Base-by-base conservation (phyloP, 2,888 invertebrate genomes). In the Smittia aterrima region DNA sequence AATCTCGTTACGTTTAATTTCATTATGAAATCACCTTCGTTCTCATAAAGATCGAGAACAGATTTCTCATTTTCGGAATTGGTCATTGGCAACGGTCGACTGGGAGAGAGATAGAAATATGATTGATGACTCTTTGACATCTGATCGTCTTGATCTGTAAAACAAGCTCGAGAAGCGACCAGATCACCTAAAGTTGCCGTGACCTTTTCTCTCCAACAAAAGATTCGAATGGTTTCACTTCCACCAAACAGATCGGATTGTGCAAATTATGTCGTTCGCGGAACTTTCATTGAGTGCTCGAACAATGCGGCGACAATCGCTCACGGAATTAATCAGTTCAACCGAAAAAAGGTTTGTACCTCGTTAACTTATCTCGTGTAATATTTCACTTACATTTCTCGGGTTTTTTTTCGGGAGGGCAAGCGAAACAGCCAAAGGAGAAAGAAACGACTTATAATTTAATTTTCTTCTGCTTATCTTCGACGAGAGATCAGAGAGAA, bases 381-480 rank as follows among this genome's bases (percentile, higher is more conserved):
- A 25, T 66, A 7, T 47, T 66, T 68, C 68, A 68, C 68, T 68
- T 62, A 62, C 24, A 40, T 18, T 38, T 64, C 9, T 20, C 20
- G 18, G 9, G 20, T 22, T n/a, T 58, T 18, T 58, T 68, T 41
- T 68, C 47, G 24, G 24, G 41, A 47, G 68, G 68, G 38, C 20
- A 7, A 22, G 24, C 47, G 9, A 9, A 41, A 66, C 16, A 18
- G 38, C 66, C n/a, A 38, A 32, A 27, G 13, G 32, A 47, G 24
- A 53, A 1, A 27, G 54, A 54, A 71, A 71, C 27, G 54, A 71
- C 27, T 71, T 71, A 54, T 71, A 71, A 71, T 71, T 71, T 71
- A 71, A 71, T 71, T 71, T 71, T 71, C 70, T n/a, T n/a, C n/a
- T n/a, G n/a, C n/a, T 71, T 71, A 71, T 71, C 70, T n/a, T 54